Evolutionary conservation across 2,888 invertebrate genomes (phyloP), one percentile per base, ranked within the genome.

Genomic region (Agapetus fuscipes): DNA sequence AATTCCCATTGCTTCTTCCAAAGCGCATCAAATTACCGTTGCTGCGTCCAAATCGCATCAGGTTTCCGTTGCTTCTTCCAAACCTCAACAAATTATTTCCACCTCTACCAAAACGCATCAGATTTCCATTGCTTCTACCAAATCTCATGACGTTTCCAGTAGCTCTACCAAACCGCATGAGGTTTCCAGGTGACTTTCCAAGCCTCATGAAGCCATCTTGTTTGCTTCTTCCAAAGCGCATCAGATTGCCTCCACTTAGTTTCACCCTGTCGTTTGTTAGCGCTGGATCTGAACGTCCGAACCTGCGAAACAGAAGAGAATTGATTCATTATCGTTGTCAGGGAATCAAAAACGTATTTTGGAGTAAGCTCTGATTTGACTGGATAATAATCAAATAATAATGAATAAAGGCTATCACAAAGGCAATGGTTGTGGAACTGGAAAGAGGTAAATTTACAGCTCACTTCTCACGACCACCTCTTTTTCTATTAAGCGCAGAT

Each of bases 151-250:
- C 29, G 25, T 50, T 50, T 7, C 41, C 43, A 12, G 34, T 16
- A 10, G 44, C 49, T 34, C 71, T 56, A 2, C 71, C 71, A n/a
- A 71, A 59, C 7, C 72, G 55, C 46, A 72, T 62, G 52, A 72
- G 71, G 46, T 64, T 67, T 34, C 64, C 61, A 27, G 35, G 31
- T 0, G 37, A 37, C 32, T 69, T 56, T 3, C 67, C 69, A 2
- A 67, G 58, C 12, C 69, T 53, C 6, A 68, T 55, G 48, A 68
- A 68, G 35, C 56, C 31, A 11, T 41, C 31, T 13, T 28, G 29
- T 20, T 37, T 43, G 17, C 32, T 41, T 10, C 47, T 28, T 10
- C 47, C 44, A 33, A 47, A 44, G 3, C 47, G 28, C 47, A 47
- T 47, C 20, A 46, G 35, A 27, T 46, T 46, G 12, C 30, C 37